Evolutionary conservation across 2,113 vertebrate species (phyloP), one percentile per base, ranked within the genome.

Genomic region (Rhea pennata): DNA sequence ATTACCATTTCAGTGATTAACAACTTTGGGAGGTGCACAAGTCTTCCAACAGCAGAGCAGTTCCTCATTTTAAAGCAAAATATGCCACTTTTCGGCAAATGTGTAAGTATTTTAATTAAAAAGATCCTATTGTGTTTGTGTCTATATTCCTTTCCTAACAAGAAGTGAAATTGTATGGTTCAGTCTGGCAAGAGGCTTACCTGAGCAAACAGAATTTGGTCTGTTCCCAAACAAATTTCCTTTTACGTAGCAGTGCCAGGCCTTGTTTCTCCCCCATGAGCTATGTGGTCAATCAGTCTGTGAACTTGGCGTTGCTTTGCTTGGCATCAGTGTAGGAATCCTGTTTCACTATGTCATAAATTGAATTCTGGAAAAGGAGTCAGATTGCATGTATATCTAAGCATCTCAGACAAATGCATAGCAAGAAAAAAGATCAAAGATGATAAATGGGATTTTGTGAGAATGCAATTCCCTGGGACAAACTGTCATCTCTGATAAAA

Each of bases 11-110:
- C 23, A 42, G 15, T 21, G 56, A 92, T n/a, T 23, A 59, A 94
- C 72, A 59, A 56, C 14, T 50, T 58, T 20, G 11, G 62, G 54
- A 51, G 6, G 4, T 72, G 16, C 8, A 4, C 2, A 5, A 48
- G 22, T 51, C 48, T 74, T 73, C 36, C 39, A 33, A 29, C 5
- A 80, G 26, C 14, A 69, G 40, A 56, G 33, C 1, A 6, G 10
- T 62, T 66, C 36, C 12, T 79, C 59, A 12, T 50, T 70, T 77
- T 53, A 36, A 69, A 86, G 46, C 29, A 23, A 40, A 56, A 50
- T 0, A 0, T 61, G 24, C 6, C 10, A 10, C 2, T 0, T 29
- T 67, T 26, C 51, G 65, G 58, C 77, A 77, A 48, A 79, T 24
- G 61, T 36, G 12, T 56, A 72, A 4, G 9, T 23, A 16, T 67